Evolutionary conservation across 2,888 invertebrate genomes (phyloP), one percentile per base, ranked within the genome.

Genomic region (Cheilosia impressa): DNA sequence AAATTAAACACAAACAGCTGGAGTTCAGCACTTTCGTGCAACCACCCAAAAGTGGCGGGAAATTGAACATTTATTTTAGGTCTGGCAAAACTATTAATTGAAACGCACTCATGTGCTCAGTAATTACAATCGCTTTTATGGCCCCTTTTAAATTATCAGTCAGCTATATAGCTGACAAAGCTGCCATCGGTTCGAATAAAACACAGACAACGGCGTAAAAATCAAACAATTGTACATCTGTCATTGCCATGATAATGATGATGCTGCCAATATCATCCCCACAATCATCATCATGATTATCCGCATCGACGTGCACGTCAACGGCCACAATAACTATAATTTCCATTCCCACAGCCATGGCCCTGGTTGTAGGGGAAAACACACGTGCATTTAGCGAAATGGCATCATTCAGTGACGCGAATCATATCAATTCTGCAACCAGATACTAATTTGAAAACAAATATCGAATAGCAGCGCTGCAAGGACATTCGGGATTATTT

Each of bases 401-500:
- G 58, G 65, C 53, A 71, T 71, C 81, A 76, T 75, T 66, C 80
- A 76, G 47, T 77, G 72, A 77, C 63, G 76, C 68, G 68, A 34
- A 81, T 81, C 68, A 66, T 72, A 81, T 81, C 76, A 85, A 72
- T 81, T 76, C 62, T 81, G 72, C 65, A 81, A 62, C 81, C 72
- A 77, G 85, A 77, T 72, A 85, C 81, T 85, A 85, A 85, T 85
- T 24, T 81, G 68, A 81, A 85, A 85, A 81, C 81, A 85, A 81
- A 85, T 73, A 85, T 81, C 76, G 47, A 72, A 72, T 57, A 71
- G 31, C 62, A 58, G 13, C 17, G 71, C 53, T 62, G 41, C 38
- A 55, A 62, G 57, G 55, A 71, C 50, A 41, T 72, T 10, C 31
- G 31, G 22, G 38, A 43, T 77, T 19, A 52, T 47, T 34, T 55